Conservation (phyloP, 23 tunicate genomes). For the Phallusia fumigata region DNA sequence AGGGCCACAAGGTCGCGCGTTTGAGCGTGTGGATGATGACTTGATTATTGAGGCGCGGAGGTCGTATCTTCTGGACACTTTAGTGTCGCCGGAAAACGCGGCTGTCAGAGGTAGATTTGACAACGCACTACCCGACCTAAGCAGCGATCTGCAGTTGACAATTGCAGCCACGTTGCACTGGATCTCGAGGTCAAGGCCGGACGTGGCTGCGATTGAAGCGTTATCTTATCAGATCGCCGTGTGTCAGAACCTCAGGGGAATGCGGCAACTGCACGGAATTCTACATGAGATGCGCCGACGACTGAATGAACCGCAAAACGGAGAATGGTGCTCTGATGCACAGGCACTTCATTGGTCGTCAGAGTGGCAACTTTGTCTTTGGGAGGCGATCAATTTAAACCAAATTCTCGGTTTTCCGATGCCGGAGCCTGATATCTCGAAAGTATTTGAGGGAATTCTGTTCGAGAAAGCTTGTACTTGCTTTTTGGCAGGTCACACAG, state of each 20-base stretch:
- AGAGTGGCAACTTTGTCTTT: neutral
- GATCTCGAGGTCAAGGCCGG: conserved; percentile 18
- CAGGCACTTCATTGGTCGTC: neutral
- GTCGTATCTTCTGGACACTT: neutral
- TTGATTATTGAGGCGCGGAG: neutral
- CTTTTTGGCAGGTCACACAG: conserved; percentile 1
- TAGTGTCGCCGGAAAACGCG: neutral
- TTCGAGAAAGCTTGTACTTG: neutral
- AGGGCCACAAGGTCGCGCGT: conserved; percentile 2
- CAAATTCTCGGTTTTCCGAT: conserved; percentile 23
- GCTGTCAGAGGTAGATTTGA: neutral
- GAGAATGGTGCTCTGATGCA: neutral
- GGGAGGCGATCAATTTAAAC: conserved; percentile 23
- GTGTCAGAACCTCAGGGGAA: neutral
- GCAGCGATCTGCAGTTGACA: conserved; percentile 24
- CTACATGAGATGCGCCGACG: neutral
- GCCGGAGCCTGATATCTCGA: conserved; percentile 26
- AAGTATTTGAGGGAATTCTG: neutral
- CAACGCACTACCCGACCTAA: neutral
- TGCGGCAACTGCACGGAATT: conserved; percentile 7
- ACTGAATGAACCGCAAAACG: neutral
- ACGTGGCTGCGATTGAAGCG: neutral
- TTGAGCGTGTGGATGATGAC: conserved; percentile 5
- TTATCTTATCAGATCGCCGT: neutral
- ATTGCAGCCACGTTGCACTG: conserved; percentile 34